phyloP scores from a whole-genome alignment of 2,888 invertebrate species.

The Cerastis leucographa region DNA sequence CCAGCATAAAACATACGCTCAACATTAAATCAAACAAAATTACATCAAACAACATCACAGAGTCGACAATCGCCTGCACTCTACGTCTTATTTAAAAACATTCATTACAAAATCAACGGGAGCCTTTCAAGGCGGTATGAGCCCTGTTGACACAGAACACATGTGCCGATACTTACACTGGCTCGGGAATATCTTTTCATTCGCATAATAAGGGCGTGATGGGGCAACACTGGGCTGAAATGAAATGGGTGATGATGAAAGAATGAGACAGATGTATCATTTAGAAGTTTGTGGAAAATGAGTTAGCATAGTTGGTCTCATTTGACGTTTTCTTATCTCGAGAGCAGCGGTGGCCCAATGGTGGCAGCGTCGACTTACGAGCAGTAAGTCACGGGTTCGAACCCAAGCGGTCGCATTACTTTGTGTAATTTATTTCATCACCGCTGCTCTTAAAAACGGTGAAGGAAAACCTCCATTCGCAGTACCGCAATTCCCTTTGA shows the following conservation, averaged over 20 bases:
- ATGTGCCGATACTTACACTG: constrained; percentile 38
- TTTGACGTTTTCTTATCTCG: not conserved
- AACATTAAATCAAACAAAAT: not conserved
- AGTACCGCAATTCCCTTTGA: too few relatives aligned
- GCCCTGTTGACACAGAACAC: constrained; percentile 21
- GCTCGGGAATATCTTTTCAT: constrained; percentile 43
- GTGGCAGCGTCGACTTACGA: too few relatives aligned
- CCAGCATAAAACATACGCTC: not conserved
- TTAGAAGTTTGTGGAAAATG: not conserved
- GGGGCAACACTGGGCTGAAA: constrained; percentile 20
- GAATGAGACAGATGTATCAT: constrained; percentile 35
- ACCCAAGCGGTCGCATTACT: too few relatives aligned
- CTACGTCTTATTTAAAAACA: not conserved
- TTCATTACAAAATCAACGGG: constrained; percentile 42
- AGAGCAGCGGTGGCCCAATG: too few relatives aligned
- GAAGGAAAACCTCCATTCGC: too few relatives aligned
- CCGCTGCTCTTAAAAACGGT: too few relatives aligned
- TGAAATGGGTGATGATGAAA: constrained; percentile 28
- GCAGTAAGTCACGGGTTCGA: too few relatives aligned
- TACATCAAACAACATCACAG: not conserved
- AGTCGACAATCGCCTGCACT: constrained; percentile 9
- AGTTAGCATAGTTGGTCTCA: not conserved
- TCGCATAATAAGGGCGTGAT: constrained; percentile 35
- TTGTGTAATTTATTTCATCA: too few relatives aligned
- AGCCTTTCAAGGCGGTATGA: constrained; percentile 18